phyloP scores from a whole-genome alignment of 2,797 vertebrate genomes.

The Enteromius mattozi region DNA sequence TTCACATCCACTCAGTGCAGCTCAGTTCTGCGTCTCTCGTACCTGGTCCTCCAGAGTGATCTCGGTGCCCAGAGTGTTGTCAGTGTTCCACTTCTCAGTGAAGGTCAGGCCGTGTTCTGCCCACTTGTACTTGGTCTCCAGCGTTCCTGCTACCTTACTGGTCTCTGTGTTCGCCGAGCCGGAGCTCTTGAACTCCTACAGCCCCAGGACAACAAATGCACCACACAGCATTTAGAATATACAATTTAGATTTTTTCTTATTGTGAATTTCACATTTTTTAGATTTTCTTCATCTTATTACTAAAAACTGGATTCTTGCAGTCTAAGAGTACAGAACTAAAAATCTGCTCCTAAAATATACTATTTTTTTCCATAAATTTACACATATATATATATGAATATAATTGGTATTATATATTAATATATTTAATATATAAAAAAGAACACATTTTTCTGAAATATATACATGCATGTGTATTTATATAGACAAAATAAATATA shows the following conservation, averaged over 20 bases:
- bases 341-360: too few relatives aligned
- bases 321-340: neutral
- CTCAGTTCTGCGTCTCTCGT: neutral
- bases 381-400: too few relatives aligned
- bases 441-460: too few relatives aligned
- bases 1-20: neutral
- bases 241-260: too few relatives aligned
- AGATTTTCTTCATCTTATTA: too few relatives aligned
- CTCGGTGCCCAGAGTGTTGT: slow-evolving; percentile 95
- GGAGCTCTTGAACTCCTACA: slow-evolving; percentile 94
- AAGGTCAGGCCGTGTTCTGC: slow-evolving; percentile 92
- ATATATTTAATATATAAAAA: too few relatives aligned
- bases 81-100: slow-evolving; percentile 97
- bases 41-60: slow-evolving; percentile 92
- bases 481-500: neutral
- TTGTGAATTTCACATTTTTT: too few relatives aligned
- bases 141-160: slow-evolving; percentile 90
- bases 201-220: neutral
- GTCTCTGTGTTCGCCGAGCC: slow-evolving; percentile 96
- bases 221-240: neutral
- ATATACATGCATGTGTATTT: too few relatives aligned
- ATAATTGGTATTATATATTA: too few relatives aligned
- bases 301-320: neutral
- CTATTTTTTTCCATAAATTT: too few relatives aligned
- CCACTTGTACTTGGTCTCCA: slow-evolving; percentile 98